Evolutionary conservation across 2,113 vertebrate genomes (phyloP).

Genomic region (Nothoprocta perdicaria): DNA sequence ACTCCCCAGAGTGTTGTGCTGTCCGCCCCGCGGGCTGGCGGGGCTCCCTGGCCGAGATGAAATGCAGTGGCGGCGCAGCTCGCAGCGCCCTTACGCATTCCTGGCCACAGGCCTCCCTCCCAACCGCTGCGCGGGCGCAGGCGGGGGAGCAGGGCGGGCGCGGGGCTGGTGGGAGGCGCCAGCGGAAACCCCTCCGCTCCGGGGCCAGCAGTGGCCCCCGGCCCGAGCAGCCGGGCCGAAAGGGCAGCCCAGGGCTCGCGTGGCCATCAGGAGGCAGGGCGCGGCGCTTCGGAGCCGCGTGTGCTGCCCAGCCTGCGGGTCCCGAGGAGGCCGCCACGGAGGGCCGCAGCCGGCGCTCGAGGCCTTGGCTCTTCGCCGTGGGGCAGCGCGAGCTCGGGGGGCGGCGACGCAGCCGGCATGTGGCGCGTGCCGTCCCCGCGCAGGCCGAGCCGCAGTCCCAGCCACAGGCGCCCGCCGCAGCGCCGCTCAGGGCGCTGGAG

Average conservation of each 20-base stretch:
- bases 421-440: neutral
- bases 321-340: too few species aligned
- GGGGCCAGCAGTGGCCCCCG: neutral
- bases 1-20: constrained; percentile 42
- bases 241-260: too few species aligned
- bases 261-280: too few species aligned
- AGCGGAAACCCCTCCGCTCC: neutral
- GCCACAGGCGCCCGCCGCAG: neutral
- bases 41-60: neutral
- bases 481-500: too few species aligned
- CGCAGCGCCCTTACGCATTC: constrained; percentile 45
- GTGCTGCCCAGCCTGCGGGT: too few species aligned
- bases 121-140: constrained; percentile 29
- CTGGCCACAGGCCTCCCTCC: constrained; percentile 52
- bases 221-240: neutral
- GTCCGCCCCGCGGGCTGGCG: constrained; percentile 41
- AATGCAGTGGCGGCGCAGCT: constrained; percentile 28
- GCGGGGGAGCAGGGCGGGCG: neutral
- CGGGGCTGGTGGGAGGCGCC: neutral
- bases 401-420: neutral
- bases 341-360: neutral
- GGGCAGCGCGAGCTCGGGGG: neutral
- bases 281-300: too few species aligned
- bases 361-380: neutral
- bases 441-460: neutral